Evolutionary conservation across 2,888 invertebrate species (phyloP).

Genomic region (Pocota personata): DNA sequence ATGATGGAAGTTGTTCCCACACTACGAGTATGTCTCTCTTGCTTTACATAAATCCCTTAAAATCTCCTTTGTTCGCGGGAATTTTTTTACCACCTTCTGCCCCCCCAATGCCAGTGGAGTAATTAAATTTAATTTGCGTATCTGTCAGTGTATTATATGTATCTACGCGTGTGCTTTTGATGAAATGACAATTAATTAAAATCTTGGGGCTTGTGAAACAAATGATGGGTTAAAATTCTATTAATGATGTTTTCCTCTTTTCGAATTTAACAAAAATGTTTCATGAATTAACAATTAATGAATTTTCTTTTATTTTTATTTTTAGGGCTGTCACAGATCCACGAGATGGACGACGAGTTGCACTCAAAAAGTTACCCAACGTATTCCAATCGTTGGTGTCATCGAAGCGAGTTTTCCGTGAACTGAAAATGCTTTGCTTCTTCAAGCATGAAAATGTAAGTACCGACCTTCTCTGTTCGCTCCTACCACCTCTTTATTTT

Average conservation of each 20-base stretch:
- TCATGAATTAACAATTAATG: neutral
- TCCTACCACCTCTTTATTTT: neutral
- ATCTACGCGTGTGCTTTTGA: neutral
- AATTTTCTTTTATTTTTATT: slow-evolving; percentile 80
- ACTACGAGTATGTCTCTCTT: neutral
- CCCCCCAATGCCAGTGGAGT: neutral
- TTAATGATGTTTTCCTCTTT: slow-evolving; percentile 7
- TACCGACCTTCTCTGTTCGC: slow-evolving; percentile 76
- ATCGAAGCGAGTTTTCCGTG: slow-evolving; percentile 98
- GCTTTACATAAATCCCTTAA: neutral
- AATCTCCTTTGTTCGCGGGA: neutral
- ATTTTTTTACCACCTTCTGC: neutral
- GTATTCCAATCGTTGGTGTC: slow-evolving; percentile 99
- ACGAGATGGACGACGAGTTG: slow-evolving; percentile 98
- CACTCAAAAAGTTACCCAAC: slow-evolving; percentile 99
- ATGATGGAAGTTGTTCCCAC: slow-evolving; percentile 34
- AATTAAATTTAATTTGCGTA: slow-evolving; percentile 38
- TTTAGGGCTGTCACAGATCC: slow-evolving; percentile 99
- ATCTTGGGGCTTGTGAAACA: neutral
- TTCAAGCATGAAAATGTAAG: slow-evolving; percentile 99
- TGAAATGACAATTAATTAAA: slow-evolving; percentile 21
- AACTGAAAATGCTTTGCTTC: slow-evolving; percentile 99
- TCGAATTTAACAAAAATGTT: neutral
- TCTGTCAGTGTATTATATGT: neutral
- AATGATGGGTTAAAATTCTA: slow-evolving; percentile 8